Evolutionary conservation across 2,888 invertebrate species (phyloP).

Genomic region (Platycheirus albimanus): DNA sequence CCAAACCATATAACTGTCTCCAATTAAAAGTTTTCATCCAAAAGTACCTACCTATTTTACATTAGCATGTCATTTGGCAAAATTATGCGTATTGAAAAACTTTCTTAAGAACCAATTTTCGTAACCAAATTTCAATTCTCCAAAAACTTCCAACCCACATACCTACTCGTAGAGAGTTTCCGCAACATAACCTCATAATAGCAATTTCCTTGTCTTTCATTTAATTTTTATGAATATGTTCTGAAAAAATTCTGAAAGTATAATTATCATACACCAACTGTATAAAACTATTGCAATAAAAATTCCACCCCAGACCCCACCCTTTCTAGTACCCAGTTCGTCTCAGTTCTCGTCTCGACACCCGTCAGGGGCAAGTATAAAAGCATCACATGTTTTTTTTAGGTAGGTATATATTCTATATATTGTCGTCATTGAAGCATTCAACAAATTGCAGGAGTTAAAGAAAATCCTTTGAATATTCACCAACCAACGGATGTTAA

Average conservation of each 20-base stretch:
- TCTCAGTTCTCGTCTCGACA: neutral
- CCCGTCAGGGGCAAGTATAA: neutral
- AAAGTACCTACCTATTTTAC: neutral
- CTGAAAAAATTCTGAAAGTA: constrained; percentile 53
- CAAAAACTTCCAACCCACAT: constrained; percentile 34
- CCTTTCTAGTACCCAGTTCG: neutral
- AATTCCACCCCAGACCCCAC: constrained; percentile 9
- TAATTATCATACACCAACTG: constrained; percentile 72
- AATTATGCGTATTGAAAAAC: constrained; percentile 30
- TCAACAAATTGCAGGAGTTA: constrained; percentile 67
- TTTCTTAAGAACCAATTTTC: constrained; percentile 58
- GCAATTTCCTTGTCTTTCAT: constrained; percentile 38
- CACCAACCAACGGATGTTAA: constrained; percentile 25
- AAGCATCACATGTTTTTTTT: neutral
- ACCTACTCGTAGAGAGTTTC: constrained; percentile 24
- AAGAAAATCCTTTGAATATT: constrained; percentile 67
- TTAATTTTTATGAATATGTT: constrained; percentile 69
- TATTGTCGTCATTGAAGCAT: constrained; percentile 31
- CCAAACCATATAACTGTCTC: no score
- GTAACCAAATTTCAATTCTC: constrained; percentile 45
- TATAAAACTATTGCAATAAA: constrained; percentile 63
- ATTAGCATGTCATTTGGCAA: neutral
- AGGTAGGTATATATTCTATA: no score
- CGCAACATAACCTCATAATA: constrained; percentile 51
- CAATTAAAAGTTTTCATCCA: neutral